These are phyloP conservation scores for Balearica regulorum DNA, from an alignment of 2,797 vertebrate genomes.

Conservation along the genomic window DNA sequence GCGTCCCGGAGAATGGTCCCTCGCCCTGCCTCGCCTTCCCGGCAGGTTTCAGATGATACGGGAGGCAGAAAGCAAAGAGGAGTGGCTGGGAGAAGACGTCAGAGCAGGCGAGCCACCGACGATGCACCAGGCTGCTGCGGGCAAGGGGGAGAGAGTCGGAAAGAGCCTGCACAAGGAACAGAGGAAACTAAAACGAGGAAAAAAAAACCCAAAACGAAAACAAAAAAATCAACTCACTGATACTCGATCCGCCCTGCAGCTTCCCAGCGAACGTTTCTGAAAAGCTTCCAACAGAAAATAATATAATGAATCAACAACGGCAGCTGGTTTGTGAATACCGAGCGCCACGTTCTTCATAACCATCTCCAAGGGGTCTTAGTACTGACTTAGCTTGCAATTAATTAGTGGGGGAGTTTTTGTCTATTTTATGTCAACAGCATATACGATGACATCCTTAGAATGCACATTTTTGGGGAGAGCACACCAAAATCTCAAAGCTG, in stretches of 20 bases:
- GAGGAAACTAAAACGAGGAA: background rate
- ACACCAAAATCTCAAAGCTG: background rate
- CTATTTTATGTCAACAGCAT: background rate
- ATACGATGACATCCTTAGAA: background rate
- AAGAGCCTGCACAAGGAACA: background rate
- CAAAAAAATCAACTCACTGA: background rate
- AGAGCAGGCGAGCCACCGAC: background rate
- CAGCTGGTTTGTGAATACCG: background rate
- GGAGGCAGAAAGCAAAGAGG: background rate
- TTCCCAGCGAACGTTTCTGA: background rate
- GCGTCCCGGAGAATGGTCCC: background rate
- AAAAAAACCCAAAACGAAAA: too few relatives aligned
- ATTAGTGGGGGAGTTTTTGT: background rate
- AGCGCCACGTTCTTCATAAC: background rate
- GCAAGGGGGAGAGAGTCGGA: background rate
- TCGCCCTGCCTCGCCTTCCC: background rate
- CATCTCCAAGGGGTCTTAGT: background rate
- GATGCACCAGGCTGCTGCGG: background rate
- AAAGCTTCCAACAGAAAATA: background rate
- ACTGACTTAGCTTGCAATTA: background rate
- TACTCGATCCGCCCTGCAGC: background rate
- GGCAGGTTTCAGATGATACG: background rate
- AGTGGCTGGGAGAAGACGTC: background rate
- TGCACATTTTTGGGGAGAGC: background rate
- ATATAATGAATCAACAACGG: background rate